phyloP scores from a whole-genome alignment of 2,797 vertebrate genomes.

The Varecia variegata region DNA sequence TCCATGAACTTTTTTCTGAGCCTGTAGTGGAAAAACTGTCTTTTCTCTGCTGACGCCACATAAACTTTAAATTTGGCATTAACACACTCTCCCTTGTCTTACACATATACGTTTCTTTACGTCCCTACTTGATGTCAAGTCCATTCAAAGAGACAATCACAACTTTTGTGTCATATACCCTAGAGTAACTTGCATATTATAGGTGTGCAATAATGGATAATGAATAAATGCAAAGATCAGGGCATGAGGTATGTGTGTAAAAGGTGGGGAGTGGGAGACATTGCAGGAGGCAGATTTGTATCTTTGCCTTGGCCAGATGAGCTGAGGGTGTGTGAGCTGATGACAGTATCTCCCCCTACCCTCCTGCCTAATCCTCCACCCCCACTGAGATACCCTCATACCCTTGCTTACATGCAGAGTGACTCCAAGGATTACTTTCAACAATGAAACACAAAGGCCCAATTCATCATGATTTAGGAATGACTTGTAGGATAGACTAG shows the following conservation, averaged over 20 bases:
- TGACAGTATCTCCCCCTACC: not conserved
- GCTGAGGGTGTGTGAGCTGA: not conserved
- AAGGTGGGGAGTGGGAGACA: fast-evolving
- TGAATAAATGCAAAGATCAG: not conserved
- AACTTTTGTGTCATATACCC: not conserved
- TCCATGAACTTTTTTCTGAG: not conserved
- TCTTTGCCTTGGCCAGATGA: not conserved
- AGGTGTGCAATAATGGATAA: not conserved
- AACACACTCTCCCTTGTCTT: not conserved
- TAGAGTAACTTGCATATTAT: not conserved
- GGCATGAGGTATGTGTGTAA: not conserved
- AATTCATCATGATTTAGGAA: not conserved
- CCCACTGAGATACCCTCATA: not conserved
- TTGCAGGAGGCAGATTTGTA: not conserved
- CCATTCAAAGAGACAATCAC: not conserved
- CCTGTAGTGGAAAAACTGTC: not conserved
- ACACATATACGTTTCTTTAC: not conserved
- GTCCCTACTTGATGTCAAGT: not conserved
- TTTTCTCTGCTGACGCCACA: not conserved
- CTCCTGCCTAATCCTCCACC: not conserved
- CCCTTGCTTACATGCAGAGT: not conserved
- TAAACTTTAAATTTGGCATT: not conserved
- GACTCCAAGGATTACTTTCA: slow-evolving; percentile 7
- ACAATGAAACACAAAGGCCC: not conserved
- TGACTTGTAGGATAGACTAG: not conserved